phyloP scores from a whole-genome alignment of 2,888 invertebrate species.

The Aethes cnicana region DNA sequence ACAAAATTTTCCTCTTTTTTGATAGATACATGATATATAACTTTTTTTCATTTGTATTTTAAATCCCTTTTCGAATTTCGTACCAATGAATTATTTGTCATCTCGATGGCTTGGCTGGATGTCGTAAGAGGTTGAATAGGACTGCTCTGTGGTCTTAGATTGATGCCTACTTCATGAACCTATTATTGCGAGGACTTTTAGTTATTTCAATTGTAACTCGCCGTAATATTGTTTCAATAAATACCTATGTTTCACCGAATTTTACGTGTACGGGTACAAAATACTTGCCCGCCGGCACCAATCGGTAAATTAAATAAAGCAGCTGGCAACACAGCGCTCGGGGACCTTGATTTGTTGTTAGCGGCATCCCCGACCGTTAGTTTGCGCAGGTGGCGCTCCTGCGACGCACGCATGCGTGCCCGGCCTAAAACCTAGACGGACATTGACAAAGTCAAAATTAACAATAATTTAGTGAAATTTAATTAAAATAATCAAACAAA shows the following conservation, averaged over 20 bases:
- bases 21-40: slow-evolving; percentile 69
- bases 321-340: slow-evolving; percentile 19
- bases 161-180: not conserved
- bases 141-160: slow-evolving; percentile 11
- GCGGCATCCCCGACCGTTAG: slow-evolving; percentile 36
- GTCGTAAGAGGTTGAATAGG: slow-evolving; percentile 6
- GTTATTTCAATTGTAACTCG: too few relatives aligned
- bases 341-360: slow-evolving; percentile 27
- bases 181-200: not conserved
- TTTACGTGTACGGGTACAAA: not conserved
- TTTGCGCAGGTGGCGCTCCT: slow-evolving; percentile 64
- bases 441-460: slow-evolving; percentile 59
- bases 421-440: slow-evolving; percentile 54
- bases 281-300: not conserved
- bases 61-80: slow-evolving; percentile 76
- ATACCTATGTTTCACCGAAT: not conserved
- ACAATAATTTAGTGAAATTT: slow-evolving; percentile 50
- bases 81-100: slow-evolving; percentile 63
- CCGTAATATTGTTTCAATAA: too few relatives aligned
- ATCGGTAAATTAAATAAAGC: slow-evolving; percentile 9
- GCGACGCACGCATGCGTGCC: slow-evolving; percentile 53
- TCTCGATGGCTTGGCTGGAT: slow-evolving; percentile 63
- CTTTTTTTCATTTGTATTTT: slow-evolving; percentile 70
- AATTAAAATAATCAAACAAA: slow-evolving; percentile 48
- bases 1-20: slow-evolving; percentile 79